Base-by-base conservation (phyloP, 2,797 vertebrate genomes). In the Typhlichthys eigenmanni region DNA sequence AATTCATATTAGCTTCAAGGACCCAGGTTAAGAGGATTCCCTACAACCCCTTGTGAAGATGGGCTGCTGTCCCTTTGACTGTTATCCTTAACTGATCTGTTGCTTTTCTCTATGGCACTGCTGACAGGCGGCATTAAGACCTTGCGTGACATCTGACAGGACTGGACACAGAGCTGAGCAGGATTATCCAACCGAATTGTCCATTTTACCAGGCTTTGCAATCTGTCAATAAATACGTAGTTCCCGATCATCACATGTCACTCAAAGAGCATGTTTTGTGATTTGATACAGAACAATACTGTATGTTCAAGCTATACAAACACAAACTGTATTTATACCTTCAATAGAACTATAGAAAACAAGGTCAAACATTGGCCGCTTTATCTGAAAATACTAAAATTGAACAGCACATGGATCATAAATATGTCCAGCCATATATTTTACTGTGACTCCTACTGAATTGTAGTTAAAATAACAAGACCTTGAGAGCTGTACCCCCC, bases 11-110 rank as follows among this genome's bases (percentile, higher is more conserved):
- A 79, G 79, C 77, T 59, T 48, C 69, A 54, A 10, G 38, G 73
- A 65, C 60, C 58, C 67, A 71, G 61, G 85, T 83, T 88, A 86
- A 90, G 80, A 88, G 84, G 88, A 88, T 88, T 89, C 79, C 59
- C 49, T 29, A 12, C 13, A 19, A 77, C 66, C 68, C 56, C 72
- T 69, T 47, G 9, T 57, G 46, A 54, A 72, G 66, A 64, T 14
- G 0, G 47, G 19, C 57, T 49, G 50, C 55, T 68, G 60, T 66
- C 51, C 1, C 58, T 50, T 32, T 34, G 65, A 72, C 60, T 68
- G 74, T 75, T 75, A 65, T 60, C 70, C 77, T 78, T 48, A 4
- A 48, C 56, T 68, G 72, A 74, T 74, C 60, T 11, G 60, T 34
- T 68, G 64, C 66, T 64, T 74, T 72, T 64, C 64, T 79, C 69